phyloP scores from a whole-genome alignment of 2,888 invertebrate genomes.

The Agrotis exclamationis region DNA sequence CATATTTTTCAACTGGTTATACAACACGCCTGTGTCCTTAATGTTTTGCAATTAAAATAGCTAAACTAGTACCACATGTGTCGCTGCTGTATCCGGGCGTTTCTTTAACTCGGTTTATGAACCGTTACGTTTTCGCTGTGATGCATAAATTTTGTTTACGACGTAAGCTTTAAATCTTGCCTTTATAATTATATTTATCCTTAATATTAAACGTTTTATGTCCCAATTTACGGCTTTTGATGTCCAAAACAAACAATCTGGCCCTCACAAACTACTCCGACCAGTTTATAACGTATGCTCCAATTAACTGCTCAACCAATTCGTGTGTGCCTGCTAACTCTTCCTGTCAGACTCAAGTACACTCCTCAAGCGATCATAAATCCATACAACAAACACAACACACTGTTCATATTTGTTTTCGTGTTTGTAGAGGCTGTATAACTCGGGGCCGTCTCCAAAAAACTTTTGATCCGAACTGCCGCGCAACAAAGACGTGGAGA shows the following conservation, averaged over 20 bases:
- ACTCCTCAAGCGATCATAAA: constrained; percentile 79
- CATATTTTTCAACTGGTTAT: constrained; percentile 56
- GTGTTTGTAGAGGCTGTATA: constrained; percentile 68
- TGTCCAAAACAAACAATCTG: constrained; percentile 38
- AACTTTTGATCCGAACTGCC: constrained; percentile 77
- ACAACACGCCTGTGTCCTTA: constrained; percentile 49
- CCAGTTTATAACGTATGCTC: constrained; percentile 55
- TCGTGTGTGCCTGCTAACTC: constrained; percentile 80
- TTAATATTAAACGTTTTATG: constrained; percentile 50
- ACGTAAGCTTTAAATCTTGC: constrained; percentile 33
- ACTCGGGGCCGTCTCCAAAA: constrained; percentile 69
- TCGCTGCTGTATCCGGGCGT: constrained; percentile 24
- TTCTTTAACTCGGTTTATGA: constrained; percentile 39
- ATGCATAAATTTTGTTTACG: constrained; percentile 57
- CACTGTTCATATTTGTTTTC: constrained; percentile 82
- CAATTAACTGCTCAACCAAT: constrained; percentile 75
- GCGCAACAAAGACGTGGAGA: constrained; percentile 80
- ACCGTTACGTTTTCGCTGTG: constrained; percentile 55
- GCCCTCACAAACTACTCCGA: constrained; percentile 47
- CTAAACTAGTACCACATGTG: constrained; percentile 49
- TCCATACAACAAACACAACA: constrained; percentile 75
- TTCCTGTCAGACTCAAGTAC: constrained; percentile 74
- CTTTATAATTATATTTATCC: constrained; percentile 45
- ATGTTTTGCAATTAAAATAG: constrained; percentile 60
- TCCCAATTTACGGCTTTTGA: constrained; percentile 44